Evolutionary conservation across 2,113 vertebrate genomes (phyloP).

Genomic region (Thalassarche chlororhynchos): DNA sequence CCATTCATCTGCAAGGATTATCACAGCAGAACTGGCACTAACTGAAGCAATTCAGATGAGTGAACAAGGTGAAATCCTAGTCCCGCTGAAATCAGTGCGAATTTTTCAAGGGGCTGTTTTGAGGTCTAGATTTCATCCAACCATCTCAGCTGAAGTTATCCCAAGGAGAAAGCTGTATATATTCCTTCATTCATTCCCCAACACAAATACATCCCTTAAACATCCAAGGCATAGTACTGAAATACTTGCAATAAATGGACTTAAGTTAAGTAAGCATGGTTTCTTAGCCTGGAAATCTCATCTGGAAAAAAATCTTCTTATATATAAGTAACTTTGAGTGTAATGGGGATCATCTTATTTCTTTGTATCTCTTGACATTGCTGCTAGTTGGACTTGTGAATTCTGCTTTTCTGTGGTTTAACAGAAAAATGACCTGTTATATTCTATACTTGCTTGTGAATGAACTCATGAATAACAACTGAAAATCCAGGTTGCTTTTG

Average conservation of each 20-base stretch:
- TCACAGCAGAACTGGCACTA: neutral
- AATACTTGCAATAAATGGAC: neutral
- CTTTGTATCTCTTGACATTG: neutral
- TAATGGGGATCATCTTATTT: neutral
- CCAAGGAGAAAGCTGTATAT: neutral
- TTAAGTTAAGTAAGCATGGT: neutral
- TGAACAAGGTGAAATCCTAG: neutral
- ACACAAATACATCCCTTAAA: neutral
- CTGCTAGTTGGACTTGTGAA: neutral
- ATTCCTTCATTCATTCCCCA: neutral
- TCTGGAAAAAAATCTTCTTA: neutral
- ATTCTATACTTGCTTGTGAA: neutral
- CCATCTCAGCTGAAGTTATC: neutral
- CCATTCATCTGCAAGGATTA: neutral
- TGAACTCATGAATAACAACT: neutral
- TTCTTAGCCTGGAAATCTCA: neutral
- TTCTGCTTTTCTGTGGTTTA: neutral
- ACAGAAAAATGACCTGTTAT: neutral
- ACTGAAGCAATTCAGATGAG: neutral
- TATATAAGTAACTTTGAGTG: neutral
- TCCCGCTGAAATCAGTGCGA: neutral
- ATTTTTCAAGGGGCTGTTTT: neutral
- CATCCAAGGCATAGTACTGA: neutral
- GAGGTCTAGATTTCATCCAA: neutral
- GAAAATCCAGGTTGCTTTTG: neutral